Conservation (phyloP, 2,797 vertebrate species). For the Margarornis squamiger region DNA sequence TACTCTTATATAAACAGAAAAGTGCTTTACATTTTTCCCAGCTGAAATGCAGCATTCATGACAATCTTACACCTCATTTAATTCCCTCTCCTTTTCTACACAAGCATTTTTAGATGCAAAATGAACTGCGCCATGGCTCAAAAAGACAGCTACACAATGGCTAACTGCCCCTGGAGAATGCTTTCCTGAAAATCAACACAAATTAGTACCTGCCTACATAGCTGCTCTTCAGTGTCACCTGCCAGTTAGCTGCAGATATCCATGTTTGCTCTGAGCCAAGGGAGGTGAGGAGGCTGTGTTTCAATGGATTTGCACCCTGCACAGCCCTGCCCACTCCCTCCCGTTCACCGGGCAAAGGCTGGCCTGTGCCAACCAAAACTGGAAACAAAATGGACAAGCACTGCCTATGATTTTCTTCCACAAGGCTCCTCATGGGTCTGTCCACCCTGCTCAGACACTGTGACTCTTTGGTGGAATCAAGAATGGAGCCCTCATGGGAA, state of each 20-base stretch:
- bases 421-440: rapidly evolving
- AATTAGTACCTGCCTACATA: background rate
- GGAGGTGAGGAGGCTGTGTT: background rate
- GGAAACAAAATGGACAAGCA: background rate
- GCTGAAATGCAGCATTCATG: background rate
- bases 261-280: background rate
- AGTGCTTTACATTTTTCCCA: background rate
- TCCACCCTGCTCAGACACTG: rapidly evolving
- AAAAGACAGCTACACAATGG: rapidly evolving
- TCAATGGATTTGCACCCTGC: background rate
- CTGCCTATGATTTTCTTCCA: rapidly evolving
- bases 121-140: rapidly evolving
- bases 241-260: background rate
- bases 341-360: background rate
- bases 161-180: background rate
- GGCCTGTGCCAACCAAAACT: background rate
- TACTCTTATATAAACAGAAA: background rate
- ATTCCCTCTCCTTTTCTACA: background rate
- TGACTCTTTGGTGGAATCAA: background rate
- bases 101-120: background rate
- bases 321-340: background rate
- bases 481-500: background rate
- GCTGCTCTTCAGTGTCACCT: background rate
- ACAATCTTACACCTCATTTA: background rate
- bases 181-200: background rate